Conservation (phyloP, 2,797 vertebrate species). For the Lophius americanus region DNA sequence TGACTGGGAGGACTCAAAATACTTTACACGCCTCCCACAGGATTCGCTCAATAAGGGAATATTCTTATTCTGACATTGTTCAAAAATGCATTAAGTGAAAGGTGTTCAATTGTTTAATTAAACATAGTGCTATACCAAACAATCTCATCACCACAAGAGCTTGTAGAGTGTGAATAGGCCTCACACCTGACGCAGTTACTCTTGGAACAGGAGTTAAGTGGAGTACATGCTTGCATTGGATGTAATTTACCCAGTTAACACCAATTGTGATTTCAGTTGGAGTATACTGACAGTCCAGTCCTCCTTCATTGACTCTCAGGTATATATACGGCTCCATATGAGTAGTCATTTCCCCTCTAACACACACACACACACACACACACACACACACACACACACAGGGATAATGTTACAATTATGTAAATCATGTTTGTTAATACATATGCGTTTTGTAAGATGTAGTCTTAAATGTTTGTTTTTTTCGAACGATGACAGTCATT, state of each 20-base stretch:
- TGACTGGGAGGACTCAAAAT: slow-evolving; percentile 30
- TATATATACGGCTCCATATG: slow-evolving; percentile 35
- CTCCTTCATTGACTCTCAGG: slow-evolving; percentile 36
- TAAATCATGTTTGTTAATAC: slow-evolving; percentile 49
- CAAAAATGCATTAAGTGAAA: background rate
- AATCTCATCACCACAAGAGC: background rate
- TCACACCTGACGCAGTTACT: too few relatives aligned
- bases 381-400: slow-evolving; percentile 35
- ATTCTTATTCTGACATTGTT: slow-evolving; percentile 14
- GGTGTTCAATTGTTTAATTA: background rate
- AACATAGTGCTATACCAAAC: background rate
- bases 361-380: slow-evolving; percentile 37
- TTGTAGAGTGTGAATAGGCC: too few relatives aligned
- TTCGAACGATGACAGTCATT: slow-evolving; percentile 32
- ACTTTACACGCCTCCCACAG: slow-evolving; percentile 30
- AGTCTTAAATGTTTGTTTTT: slow-evolving; percentile 40
- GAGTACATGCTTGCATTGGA: background rate
- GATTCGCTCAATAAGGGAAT: slow-evolving; percentile 13
- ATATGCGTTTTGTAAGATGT: slow-evolving; percentile 56
- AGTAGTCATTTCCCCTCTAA: slow-evolving; percentile 5
- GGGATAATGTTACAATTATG: slow-evolving; percentile 22
- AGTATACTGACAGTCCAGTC: slow-evolving; percentile 48
- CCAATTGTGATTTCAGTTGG: slow-evolving; percentile 38
- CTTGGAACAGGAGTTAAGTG: too few relatives aligned
- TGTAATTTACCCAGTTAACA: slow-evolving; percentile 12